phyloP scores from a whole-genome alignment of 1,140 invertebrate species.

The Drosophila varians region DNA sequence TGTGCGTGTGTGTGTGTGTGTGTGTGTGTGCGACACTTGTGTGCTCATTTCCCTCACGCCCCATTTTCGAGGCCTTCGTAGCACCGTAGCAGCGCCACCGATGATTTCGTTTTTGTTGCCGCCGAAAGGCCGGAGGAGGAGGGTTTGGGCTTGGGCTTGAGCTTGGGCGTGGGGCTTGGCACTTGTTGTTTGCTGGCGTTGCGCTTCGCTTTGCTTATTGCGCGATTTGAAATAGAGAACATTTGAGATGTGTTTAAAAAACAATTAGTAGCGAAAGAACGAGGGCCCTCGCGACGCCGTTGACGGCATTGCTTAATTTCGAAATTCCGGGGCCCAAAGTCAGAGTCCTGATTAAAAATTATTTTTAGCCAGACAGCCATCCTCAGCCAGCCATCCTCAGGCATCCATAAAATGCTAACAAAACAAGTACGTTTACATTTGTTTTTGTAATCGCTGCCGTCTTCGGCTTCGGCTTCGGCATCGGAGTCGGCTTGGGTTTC shows the following conservation, averaged over 20 bases:
- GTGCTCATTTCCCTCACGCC: slow-evolving; percentile 59
- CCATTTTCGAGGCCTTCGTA: slow-evolving; percentile 51
- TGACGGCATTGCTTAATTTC: slow-evolving; percentile 31
- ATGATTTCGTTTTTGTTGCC: slow-evolving; percentile 29
- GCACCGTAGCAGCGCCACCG: slow-evolving; percentile 21
- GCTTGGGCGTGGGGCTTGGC: too few species aligned
- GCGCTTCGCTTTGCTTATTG: slow-evolving; percentile 65
- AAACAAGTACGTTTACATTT: slow-evolving; percentile 6
- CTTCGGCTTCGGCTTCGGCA: background rate
- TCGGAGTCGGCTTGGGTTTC: background rate
- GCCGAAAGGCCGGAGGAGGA: slow-evolving; percentile 7
- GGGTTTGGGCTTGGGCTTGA: slow-evolving; percentile 37
- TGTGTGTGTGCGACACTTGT: slow-evolving; percentile 61
- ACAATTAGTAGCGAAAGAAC: slow-evolving; percentile 51
- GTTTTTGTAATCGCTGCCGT: background rate
- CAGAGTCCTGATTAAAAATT: slow-evolving; percentile 26
- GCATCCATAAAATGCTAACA: slow-evolving; percentile 12
- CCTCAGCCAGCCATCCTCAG: background rate
- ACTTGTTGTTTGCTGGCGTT: slow-evolving; percentile 30
- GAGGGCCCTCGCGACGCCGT: background rate
- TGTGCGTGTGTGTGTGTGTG: too few species aligned
- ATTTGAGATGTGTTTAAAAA: slow-evolving; percentile 75
- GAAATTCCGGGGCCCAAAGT: slow-evolving; percentile 23
- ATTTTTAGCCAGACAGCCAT: background rate
- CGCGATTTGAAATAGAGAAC: slow-evolving; percentile 21